These are phyloP conservation scores for Pandemis heparana DNA, from an alignment of 2,888 invertebrate species.

Conservation along the genomic window DNA sequence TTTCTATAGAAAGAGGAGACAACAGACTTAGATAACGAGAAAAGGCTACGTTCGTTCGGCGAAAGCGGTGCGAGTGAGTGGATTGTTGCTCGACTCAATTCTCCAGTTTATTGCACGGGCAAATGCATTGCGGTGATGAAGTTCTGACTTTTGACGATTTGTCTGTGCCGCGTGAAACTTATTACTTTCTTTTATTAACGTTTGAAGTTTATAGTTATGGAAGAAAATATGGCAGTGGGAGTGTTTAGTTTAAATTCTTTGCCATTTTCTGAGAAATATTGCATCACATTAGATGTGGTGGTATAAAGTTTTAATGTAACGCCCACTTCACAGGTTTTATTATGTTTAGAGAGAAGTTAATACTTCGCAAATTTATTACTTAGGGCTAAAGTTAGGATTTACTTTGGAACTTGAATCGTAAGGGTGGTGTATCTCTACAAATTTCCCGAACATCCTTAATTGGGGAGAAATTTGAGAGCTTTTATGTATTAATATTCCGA, in stretches of 20 bases:
- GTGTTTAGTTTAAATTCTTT: not conserved
- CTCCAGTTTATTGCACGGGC: constrained; percentile 35
- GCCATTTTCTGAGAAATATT: not conserved
- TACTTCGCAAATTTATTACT: not conserved
- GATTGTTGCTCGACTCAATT: constrained; percentile 40
- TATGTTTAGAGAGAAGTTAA: not conserved
- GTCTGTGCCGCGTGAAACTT: constrained; percentile 10
- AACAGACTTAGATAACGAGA: constrained; percentile 30
- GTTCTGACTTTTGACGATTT: constrained; percentile 20
- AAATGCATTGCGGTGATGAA: constrained; percentile 32
- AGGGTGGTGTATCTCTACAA: not conserved
- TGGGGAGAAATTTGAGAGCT: not conserved
- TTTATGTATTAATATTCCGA: not conserved
- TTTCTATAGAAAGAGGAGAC: constrained; percentile 18
- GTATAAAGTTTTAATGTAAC: not conserved
- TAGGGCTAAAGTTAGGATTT: not conserved
- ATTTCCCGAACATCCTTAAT: not conserved
- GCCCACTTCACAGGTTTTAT: not conserved
- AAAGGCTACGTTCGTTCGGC: constrained; percentile 23
- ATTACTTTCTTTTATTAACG: constrained; percentile 17
- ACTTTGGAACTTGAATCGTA: not conserved
- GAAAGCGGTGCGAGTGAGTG: constrained; percentile 30
- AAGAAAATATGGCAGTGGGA: not conserved
- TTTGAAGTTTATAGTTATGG: not conserved
- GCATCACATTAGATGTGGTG: not conserved